Evolutionary conservation across 2,888 invertebrate species (phyloP).

Genomic region (Calliphora vomitoria): DNA sequence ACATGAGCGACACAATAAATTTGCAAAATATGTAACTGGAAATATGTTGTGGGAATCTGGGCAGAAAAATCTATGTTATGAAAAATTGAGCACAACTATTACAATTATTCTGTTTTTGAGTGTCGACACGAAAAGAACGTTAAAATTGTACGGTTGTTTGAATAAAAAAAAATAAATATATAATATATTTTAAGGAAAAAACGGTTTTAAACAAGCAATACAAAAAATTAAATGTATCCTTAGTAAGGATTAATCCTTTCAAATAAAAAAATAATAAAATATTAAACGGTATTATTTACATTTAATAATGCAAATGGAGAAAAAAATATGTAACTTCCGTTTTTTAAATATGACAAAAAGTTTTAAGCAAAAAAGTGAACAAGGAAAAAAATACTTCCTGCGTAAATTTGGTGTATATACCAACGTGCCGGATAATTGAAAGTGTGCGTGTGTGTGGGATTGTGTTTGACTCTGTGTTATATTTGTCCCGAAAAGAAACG

Average conservation of each 20-base stretch:
- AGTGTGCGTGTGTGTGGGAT: conserved; percentile 51
- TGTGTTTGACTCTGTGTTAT: conserved; percentile 56
- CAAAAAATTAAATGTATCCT: conserved; percentile 40
- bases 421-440: conserved; percentile 72
- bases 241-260: conserved; percentile 53
- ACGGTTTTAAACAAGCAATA: conserved; percentile 41
- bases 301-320: conserved; percentile 21
- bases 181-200: conserved; percentile 46
- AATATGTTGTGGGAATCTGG: conserved; percentile 72
- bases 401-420: conserved; percentile 72
- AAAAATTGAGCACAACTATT: conserved; percentile 69
- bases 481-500: conserved; percentile 70
- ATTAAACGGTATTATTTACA: conserved; percentile 21
- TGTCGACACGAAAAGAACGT: conserved; percentile 82
- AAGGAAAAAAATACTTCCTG: conserved; percentile 62
- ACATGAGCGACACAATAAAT: conserved; percentile 52
- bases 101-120: conserved; percentile 83
- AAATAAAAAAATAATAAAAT: conserved; percentile 22
- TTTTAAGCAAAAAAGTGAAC: conserved; percentile 45
- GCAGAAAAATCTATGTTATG: conserved; percentile 71
- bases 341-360: conserved; percentile 41
- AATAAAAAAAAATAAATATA: conserved; percentile 40
- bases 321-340: conserved; percentile 43
- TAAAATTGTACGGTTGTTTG: conserved; percentile 63
- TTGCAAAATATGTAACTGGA: conserved; percentile 72